Evolutionary conservation across 1,140 invertebrate genomes (phyloP).

Genomic region (Caenorhabditis remanei): DNA sequence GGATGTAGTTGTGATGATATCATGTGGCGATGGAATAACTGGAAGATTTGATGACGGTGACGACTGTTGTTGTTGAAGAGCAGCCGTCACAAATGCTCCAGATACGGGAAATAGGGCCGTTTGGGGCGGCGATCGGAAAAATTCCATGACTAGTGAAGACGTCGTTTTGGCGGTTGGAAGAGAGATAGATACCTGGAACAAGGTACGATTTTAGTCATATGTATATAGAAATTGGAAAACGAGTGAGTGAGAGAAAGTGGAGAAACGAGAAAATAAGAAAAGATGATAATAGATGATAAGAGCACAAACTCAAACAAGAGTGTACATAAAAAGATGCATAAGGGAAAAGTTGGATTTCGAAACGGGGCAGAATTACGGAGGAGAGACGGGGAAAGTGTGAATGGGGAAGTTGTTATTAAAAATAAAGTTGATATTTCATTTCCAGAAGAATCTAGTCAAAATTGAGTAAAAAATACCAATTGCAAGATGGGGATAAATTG

Average conservation of each 20-base stretch:
- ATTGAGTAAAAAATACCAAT: no score
- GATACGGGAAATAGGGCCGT: conserved; percentile 27
- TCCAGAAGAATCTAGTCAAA: no score
- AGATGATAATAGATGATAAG: conserved; percentile 47
- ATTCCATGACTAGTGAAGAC: conserved; percentile 40
- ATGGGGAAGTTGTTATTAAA: background rate
- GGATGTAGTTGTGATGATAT: conserved; percentile 11
- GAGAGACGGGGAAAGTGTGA: background rate
- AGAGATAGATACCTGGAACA: conserved; percentile 22
- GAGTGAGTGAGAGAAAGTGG: background rate
- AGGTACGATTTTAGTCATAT: conserved; percentile 14
- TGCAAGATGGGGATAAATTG: no score
- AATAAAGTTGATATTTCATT: background rate
- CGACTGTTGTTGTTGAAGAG: conserved; percentile 36
- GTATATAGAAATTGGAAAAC: background rate
- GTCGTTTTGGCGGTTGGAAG: conserved; percentile 14
- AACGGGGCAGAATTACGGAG: no score
- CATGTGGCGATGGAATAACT: conserved; percentile 21
- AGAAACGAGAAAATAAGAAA: background rate
- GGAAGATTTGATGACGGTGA: conserved; percentile 15
- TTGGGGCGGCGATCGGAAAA: conserved; percentile 32
- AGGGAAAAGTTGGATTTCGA: background rate
- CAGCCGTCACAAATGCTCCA: background rate
- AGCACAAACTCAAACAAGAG: conserved; percentile 49
- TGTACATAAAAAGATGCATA: conserved; percentile 35